Conservation (phyloP, 2,113 vertebrate species). For the Triplophysa dalaica region DNA sequence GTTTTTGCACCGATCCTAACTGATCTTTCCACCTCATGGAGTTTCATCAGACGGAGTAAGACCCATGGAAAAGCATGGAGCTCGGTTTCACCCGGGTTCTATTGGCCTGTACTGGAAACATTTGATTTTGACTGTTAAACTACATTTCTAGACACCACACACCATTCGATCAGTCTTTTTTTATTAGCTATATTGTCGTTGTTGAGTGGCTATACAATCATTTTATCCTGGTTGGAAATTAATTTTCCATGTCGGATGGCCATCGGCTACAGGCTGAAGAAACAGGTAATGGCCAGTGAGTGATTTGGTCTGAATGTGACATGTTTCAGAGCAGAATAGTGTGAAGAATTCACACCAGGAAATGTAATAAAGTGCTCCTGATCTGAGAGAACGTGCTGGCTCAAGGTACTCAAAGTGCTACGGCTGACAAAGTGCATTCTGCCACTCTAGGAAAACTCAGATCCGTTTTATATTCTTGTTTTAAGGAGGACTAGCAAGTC, state of each 20-base stretch:
- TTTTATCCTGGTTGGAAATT: background rate
- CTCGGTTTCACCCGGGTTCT: conserved; percentile 47
- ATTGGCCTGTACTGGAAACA: conserved; percentile 56
- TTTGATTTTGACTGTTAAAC: conserved; percentile 2
- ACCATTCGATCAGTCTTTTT: background rate
- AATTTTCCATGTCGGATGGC: background rate
- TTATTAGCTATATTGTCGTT: background rate
- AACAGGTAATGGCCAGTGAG: background rate
- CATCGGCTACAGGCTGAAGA: background rate
- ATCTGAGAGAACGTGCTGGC: conserved; percentile 49
- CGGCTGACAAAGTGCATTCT: conserved; percentile 52
- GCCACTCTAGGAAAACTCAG: conserved; percentile 38
- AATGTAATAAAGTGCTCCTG: conserved; percentile 59
- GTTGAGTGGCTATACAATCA: background rate
- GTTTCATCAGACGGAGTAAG: conserved; percentile 54
- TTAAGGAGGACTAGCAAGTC: background rate
- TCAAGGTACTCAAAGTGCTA: conserved; percentile 50
- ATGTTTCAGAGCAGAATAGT: conserved; percentile 56
- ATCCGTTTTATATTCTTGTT: conserved; percentile 35
- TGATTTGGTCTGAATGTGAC: conserved; percentile 49
- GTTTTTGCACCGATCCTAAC: conserved; percentile 64
- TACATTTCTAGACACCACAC: too few relatives aligned
- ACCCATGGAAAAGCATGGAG: conserved; percentile 38
- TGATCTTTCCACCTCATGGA: conserved; percentile 56
- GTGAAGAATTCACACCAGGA: conserved; percentile 60